Percentiles rank a stretch among this genome's conserved stretches.
Conservation (phyloP, 1,140 invertebrate species). For the Coboldia fuscipes region DNA sequence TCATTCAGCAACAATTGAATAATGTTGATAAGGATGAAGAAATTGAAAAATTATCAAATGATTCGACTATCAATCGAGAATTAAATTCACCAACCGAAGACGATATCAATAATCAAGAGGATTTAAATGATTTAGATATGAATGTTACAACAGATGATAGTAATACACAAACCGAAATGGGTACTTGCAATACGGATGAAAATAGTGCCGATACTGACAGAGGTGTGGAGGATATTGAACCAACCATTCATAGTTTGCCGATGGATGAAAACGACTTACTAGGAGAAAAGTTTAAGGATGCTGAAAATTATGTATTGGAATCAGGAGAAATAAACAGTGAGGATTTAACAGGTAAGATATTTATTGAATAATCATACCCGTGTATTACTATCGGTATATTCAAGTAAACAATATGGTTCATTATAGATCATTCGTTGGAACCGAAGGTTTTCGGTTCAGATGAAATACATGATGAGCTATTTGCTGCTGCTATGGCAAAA, state of each 20-base stretch:
- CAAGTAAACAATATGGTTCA: not conserved
- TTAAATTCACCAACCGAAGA: not conserved
- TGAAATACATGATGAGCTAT: constrained; percentile 15
- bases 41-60: too few species aligned
- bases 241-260: constrained; percentile 9
- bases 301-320: constrained; percentile 23
- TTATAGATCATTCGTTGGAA: not conserved
- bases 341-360: constrained; percentile 9
- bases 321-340: constrained; percentile 18
- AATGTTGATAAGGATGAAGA: too few species aligned
- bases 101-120: not conserved
- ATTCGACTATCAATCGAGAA: too few species aligned
- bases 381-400: constrained; percentile 1
- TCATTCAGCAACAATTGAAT: constrained; percentile 2
- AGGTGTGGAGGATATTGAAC: constrained; percentile 8
- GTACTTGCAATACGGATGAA: not conserved
- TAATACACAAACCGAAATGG: not conserved
- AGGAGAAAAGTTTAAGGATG: constrained; percentile 22
- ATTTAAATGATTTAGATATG: not conserved
- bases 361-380: not conserved
- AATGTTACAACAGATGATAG: not conserved
- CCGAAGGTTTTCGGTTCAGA: constrained; percentile 16
- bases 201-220: constrained; percentile 2
- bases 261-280: constrained; percentile 17
- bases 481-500: constrained; percentile 10